phyloP scores from a whole-genome alignment of 2,888 invertebrate genomes.

The Meandrusa payeni region DNA sequence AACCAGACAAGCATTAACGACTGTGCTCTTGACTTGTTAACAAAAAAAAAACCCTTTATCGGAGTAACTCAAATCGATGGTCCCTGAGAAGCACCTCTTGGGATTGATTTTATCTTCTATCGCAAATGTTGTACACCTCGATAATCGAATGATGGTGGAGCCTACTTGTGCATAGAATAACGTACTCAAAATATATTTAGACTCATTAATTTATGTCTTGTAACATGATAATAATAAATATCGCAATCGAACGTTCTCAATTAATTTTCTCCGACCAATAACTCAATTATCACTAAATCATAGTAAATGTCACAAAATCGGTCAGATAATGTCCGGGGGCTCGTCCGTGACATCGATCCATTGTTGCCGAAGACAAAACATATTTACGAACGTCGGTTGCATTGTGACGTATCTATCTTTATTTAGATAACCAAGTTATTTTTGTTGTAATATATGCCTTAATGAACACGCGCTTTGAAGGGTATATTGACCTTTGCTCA shows the following conservation, averaged over 20 bases:
- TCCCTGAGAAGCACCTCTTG: too few relatives aligned
- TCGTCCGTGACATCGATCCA: constrained; percentile 76
- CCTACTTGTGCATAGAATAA: too few relatives aligned
- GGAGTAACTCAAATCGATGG: too few relatives aligned
- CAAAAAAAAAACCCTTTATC: too few relatives aligned
- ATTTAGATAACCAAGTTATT: constrained; percentile 29
- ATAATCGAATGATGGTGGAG: too few relatives aligned
- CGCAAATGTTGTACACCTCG: too few relatives aligned
- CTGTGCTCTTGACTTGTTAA: too few relatives aligned
- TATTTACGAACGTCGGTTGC: constrained; percentile 57
- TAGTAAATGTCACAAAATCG: constrained; percentile 14
- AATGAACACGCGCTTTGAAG: constrained; percentile 34
- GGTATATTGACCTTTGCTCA: constrained; percentile 45
- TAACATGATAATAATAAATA: too few relatives aligned
- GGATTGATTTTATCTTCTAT: too few relatives aligned
- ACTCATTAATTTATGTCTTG: too few relatives aligned
- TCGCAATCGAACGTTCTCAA: background rate
- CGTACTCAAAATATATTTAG: too few relatives aligned
- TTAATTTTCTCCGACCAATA: background rate
- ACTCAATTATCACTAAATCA: constrained; percentile 6
- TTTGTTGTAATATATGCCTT: constrained; percentile 34
- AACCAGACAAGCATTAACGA: too few relatives aligned
- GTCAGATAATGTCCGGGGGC: constrained; percentile 64
- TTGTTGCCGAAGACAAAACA: constrained; percentile 58
- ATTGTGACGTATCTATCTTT: constrained; percentile 53